phyloP scores from a whole-genome alignment of 1,140 invertebrate species.

The Aphelinus atriplicis region DNA sequence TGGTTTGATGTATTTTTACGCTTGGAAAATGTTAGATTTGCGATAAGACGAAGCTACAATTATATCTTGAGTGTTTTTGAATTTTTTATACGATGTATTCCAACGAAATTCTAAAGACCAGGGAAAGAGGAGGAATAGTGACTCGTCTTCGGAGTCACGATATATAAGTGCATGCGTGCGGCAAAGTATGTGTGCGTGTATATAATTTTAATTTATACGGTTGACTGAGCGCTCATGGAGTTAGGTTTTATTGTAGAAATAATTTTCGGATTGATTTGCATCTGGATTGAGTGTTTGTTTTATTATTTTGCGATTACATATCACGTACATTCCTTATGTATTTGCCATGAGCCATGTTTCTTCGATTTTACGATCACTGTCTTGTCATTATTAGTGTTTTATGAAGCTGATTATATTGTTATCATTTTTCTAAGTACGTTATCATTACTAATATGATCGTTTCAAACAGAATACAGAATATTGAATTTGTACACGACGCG shows the following conservation, averaged over 20 bases:
- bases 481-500: slow-evolving; percentile 27
- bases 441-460: slow-evolving; percentile 18
- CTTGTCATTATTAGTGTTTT: slow-evolving; percentile 34
- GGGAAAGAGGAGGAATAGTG: slow-evolving; percentile 1
- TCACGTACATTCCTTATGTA: slow-evolving; percentile 30
- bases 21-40: background rate
- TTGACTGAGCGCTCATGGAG: slow-evolving; percentile 35
- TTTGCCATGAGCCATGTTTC: slow-evolving; percentile 34
- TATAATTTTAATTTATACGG: slow-evolving; percentile 38
- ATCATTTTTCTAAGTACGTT: slow-evolving; percentile 18
- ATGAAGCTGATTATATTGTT: slow-evolving; percentile 20
- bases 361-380: slow-evolving; percentile 28
- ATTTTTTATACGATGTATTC: slow-evolving; percentile 8
- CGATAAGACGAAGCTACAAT: background rate
- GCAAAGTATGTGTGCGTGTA: slow-evolving; percentile 30
- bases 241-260: slow-evolving; percentile 14
- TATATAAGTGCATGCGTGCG: slow-evolving; percentile 15
- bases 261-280: slow-evolving; percentile 12
- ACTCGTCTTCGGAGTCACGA: slow-evolving; percentile 15
- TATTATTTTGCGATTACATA: slow-evolving; percentile 4
- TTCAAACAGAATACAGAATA: background rate
- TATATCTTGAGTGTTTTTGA: background rate
- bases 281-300: slow-evolving; percentile 5
- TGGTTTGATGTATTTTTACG: background rate
- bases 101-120: slow-evolving; percentile 13